Base-by-base conservation (phyloP, 2,797 vertebrate species). In the Pelochelys cantorii region DNA sequence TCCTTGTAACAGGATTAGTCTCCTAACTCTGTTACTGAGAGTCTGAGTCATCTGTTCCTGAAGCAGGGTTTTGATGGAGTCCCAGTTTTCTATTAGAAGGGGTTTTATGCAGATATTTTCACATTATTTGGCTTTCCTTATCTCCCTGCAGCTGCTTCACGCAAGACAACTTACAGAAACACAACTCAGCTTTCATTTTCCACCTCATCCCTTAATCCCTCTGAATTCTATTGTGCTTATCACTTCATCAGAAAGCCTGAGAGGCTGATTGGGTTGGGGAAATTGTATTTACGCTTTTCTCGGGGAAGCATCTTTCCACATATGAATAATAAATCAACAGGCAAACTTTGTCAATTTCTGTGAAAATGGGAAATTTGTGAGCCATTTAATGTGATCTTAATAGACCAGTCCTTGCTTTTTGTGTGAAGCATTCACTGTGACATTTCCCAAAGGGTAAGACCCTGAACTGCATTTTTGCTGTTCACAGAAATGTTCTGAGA, bases 341-440 rank as follows among this genome's bases (percentile, higher is more conserved):
- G 62, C 55, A 96, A 94, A 91, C 57, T 84, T 87, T 95, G 94
- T 95, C 89, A 89, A 62, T 93, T 93, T 90, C 80, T 85, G 86
- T 90, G 90, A 93, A 97, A 97, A 97, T 94, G 85, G 84, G 71
- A 97, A 97, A 83, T 96, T 86, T 93, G 84, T 96, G 95, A 98
- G 90, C 89, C 95, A 93, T 97, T 97, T 97, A 96, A 97, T 96
- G 87, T 54, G 94, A 96, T 91, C 95, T 96, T 97, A 97, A 95
- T 81, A 97, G 87, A 93, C 25, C 10, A 71, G 81, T 27, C 22
- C 53, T 95, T 94, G 92, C 78, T 95, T 92, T 97, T 90, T 77
- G 12, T 86, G 84, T n/a, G 31, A 9, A 81, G 62, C 86, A 82
- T 80, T 77, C 92, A 59, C 81, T 57, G 65, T 94, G 93, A 95